Conservation (phyloP, 2,113 vertebrate species). For the Caranx ignobilis region DNA sequence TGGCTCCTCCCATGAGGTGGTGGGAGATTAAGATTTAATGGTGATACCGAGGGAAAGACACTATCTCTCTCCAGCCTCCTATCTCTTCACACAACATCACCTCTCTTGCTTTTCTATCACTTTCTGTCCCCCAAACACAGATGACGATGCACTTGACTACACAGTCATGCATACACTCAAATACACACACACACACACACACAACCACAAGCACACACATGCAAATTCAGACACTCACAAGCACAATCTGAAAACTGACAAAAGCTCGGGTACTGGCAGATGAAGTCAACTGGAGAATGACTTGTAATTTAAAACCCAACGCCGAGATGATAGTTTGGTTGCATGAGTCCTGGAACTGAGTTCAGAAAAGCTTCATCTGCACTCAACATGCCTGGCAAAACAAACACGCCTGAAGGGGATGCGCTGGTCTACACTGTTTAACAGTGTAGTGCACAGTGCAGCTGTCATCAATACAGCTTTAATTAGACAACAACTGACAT, state of each 20-base stretch:
- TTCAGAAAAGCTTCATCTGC: slow-evolving; percentile 46
- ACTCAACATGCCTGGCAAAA: slow-evolving; percentile 30
- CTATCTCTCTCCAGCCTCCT: slow-evolving; percentile 62
- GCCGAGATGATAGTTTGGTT: slow-evolving; percentile 50
- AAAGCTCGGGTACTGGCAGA: slow-evolving; percentile 12
- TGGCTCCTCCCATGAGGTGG: slow-evolving; percentile 71
- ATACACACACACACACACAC: not conserved
- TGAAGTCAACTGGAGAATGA: slow-evolving; percentile 37
- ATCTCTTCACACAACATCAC: slow-evolving; percentile 64
- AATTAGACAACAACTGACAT: slow-evolving; percentile 23
- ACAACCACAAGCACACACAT: not conserved
- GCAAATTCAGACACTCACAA: slow-evolving; percentile 4
- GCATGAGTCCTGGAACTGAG: slow-evolving; percentile 19
- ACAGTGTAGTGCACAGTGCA: not conserved
- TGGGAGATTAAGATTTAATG: slow-evolving; percentile 79
- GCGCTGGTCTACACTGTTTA: slow-evolving; percentile 3
- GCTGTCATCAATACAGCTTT: slow-evolving; percentile 15
- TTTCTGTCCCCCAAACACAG: slow-evolving; percentile 33
- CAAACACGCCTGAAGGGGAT: slow-evolving; percentile 27
- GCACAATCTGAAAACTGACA: slow-evolving; percentile 49
- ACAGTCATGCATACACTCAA: slow-evolving; percentile 1
- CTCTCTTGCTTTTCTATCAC: slow-evolving; percentile 47
- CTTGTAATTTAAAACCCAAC: slow-evolving; percentile 53
- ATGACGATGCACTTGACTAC: slow-evolving; percentile 10
- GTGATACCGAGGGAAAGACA: slow-evolving; percentile 68